phyloP scores from a whole-genome alignment of 2,797 vertebrate genomes.

The Acanthis flammea region DNA sequence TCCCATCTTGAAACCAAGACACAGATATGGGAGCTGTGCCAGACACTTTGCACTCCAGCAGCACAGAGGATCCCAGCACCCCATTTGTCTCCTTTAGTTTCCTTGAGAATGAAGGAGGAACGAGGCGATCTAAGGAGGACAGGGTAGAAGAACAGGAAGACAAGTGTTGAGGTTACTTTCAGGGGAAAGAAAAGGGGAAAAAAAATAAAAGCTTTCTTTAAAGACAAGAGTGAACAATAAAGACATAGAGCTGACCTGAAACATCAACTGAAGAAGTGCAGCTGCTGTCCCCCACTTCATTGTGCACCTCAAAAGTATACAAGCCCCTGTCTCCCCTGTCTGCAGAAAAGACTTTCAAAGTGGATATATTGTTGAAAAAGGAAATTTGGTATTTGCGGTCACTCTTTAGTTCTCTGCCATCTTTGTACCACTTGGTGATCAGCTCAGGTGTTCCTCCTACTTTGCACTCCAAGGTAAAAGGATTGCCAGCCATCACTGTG shows the following conservation, averaged over 20 bases:
- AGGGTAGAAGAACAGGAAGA: constrained; percentile 37
- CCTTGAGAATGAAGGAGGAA: constrained; percentile 93
- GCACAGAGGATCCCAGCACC: constrained; percentile 79
- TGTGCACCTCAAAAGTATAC: constrained; percentile 93
- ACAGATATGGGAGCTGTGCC: constrained; percentile 93
- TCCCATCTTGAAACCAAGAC: constrained; percentile 92
- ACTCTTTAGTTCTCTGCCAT: constrained; percentile 87
- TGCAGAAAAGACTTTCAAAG: constrained; percentile 89
- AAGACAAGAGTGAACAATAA: neutral
- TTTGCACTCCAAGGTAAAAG: constrained; percentile 89
- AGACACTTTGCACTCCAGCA: constrained; percentile 91
- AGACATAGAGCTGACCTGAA: constrained; percentile 82
- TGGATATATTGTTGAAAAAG: constrained; percentile 86
- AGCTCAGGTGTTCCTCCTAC: constrained; percentile 93
- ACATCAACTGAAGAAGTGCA: constrained; percentile 91
- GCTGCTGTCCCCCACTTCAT: constrained; percentile 94
- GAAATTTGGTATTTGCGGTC: constrained; percentile 92
- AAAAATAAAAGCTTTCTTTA: neutral
- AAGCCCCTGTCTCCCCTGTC: constrained; percentile 89
- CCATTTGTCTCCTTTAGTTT: constrained; percentile 88
- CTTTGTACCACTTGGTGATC: constrained; percentile 93
- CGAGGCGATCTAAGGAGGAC: constrained; percentile 86
- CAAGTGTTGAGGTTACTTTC: neutral
- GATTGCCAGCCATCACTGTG: constrained; percentile 90
- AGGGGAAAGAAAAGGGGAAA: neutral